Evolutionary conservation across 2,113 vertebrate genomes (phyloP).

Genomic region (Bettongia penicillata): DNA sequence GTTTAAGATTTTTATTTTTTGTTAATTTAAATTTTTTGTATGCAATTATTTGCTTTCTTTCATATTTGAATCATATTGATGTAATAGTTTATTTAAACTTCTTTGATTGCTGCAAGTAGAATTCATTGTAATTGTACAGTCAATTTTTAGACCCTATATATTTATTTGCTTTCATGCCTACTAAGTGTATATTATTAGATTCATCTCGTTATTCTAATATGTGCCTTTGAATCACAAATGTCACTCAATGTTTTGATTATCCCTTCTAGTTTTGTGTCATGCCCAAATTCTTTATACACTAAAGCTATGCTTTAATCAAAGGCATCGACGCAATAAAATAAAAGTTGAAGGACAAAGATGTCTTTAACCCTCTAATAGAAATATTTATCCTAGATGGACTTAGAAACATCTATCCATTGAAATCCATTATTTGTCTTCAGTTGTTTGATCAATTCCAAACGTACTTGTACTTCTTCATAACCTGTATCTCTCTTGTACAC

Average conservation of each 20-base stretch:
- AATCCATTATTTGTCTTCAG: not conserved
- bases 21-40: not conserved
- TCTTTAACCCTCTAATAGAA: not conserved
- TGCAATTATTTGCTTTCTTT: not conserved
- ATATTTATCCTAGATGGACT: not conserved
- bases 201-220: not conserved
- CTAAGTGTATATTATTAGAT: not conserved
- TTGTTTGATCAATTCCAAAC: not conserved
- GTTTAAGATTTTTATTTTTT: not conserved
- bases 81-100: not conserved
- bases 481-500: not conserved
- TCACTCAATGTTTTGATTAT: not conserved
- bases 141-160: not conserved
- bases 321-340: not conserved
- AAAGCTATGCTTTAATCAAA: not conserved
- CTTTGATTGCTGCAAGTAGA: not conserved
- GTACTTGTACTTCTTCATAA: not conserved
- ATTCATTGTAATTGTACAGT: not conserved
- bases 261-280: not conserved
- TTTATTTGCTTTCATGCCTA: not conserved
- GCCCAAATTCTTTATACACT: not conserved
- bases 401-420: not conserved
- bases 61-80: not conserved
- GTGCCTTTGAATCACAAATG: not conserved
- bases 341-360: not conserved